phyloP scores from a whole-genome alignment of 2,797 vertebrate genomes.

The Muscicapa comitata region DNA sequence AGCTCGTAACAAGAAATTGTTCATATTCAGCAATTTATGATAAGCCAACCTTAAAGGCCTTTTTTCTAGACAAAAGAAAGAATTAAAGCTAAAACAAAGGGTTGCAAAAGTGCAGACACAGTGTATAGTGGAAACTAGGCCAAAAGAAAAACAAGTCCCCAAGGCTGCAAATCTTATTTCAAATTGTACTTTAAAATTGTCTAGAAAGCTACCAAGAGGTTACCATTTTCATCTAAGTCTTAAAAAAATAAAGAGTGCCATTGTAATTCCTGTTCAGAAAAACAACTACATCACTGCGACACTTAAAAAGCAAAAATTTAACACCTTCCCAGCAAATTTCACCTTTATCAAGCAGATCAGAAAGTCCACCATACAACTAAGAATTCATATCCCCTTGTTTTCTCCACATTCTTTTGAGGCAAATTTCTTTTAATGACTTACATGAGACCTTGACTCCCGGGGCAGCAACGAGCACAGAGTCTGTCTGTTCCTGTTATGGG shows the following conservation, averaged over 20 bases:
- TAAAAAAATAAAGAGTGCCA: not conserved
- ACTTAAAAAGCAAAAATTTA: not conserved
- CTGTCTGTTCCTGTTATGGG: conserved; percentile 96
- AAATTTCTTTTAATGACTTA: conserved; percentile 74
- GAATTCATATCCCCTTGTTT: not conserved
- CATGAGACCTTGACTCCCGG: conserved; percentile 94
- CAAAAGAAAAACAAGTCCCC: not conserved
- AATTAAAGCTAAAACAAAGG: not conserved
- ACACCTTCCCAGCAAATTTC: not conserved
- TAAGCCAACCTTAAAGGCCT: not conserved
- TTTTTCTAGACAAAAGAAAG: not conserved
- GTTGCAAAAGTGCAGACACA: not conserved
- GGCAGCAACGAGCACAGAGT: conserved; percentile 92
- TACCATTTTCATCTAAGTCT: not conserved
- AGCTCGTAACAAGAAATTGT: not conserved
- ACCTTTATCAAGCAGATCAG: not conserved
- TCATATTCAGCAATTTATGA: not conserved
- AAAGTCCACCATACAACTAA: not conserved
- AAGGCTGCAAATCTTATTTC: not conserved
- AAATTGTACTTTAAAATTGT: not conserved
- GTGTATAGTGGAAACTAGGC: not conserved
- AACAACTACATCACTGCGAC: not conserved
- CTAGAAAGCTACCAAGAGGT: not conserved
- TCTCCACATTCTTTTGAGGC: not conserved
- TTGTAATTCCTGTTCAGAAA: not conserved